Percentiles rank a stretch among this genome's conserved stretches.
Conservation (phyloP, 2,888 invertebrate species). For the Papilio demoleus region DNA sequence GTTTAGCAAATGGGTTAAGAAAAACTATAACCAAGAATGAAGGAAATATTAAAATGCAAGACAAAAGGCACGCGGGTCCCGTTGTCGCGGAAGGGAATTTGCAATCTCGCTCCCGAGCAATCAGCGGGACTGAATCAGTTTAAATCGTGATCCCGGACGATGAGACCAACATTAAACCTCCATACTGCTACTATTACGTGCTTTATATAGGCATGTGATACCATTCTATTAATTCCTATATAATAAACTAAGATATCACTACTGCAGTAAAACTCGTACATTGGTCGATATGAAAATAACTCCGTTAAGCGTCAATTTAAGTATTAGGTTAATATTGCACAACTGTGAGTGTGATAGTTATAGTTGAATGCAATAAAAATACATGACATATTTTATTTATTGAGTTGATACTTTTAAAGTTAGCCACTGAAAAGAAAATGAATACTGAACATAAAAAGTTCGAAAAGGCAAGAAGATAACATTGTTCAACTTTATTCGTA, state of each 20-base stretch:
- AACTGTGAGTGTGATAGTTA: too few relatives aligned
- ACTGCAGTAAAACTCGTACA: neutral
- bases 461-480: neutral
- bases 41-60: constrained; percentile 42
- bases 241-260: constrained; percentile 47
- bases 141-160: constrained; percentile 53
- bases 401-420: too few relatives aligned
- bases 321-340: too few relatives aligned
- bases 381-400: too few relatives aligned
- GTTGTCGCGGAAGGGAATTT: constrained; percentile 61
- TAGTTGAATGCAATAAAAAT: too few relatives aligned
- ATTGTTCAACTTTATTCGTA: constrained; percentile 3
- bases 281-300: neutral
- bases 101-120: constrained; percentile 60
- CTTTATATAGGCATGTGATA: constrained; percentile 55
- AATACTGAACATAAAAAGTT: too few relatives aligned
- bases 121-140: constrained; percentile 59
- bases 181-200: constrained; percentile 56
- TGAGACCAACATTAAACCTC: constrained; percentile 61
- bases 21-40: neutral
- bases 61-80: constrained; percentile 62
- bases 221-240: constrained; percentile 61
- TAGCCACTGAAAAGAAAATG: too few relatives aligned
- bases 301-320: too few relatives aligned
- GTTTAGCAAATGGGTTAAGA: neutral